Conservation (phyloP, 2,113 vertebrate species). For the Laticauda laticaudata region DNA sequence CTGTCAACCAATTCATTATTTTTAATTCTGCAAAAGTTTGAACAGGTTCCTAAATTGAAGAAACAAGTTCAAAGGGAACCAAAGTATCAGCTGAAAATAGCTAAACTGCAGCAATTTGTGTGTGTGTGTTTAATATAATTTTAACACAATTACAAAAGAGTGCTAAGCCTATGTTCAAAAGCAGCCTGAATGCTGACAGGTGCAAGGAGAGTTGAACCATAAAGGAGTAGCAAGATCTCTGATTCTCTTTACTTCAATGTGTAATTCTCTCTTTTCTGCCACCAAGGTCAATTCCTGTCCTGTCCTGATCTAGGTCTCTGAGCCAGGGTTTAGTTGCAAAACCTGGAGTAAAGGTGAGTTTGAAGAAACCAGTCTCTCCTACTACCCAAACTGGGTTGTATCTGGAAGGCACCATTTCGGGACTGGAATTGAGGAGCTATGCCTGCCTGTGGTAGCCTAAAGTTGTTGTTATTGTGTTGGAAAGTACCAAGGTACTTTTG, state of each 20-base stretch:
- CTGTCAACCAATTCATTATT: not conserved
- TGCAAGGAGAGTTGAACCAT: not conserved
- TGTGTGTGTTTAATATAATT: not conserved
- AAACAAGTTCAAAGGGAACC: not conserved
- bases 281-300: not conserved
- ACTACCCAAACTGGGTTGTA: not conserved
- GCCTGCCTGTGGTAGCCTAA: not conserved
- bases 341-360: not conserved
- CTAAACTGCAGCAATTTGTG: not conserved
- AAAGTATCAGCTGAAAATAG: not conserved
- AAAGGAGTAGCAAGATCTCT: not conserved
- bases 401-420: not conserved
- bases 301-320: not conserved
- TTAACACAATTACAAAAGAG: not conserved
- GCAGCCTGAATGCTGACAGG: not conserved
- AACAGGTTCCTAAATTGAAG: not conserved
- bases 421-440: not conserved
- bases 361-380: not conserved
- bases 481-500: not conserved
- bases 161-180: not conserved
- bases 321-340: not conserved
- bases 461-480: not conserved
- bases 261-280: not conserved
- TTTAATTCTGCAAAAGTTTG: not conserved
- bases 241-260: not conserved